Base-by-base conservation (phyloP, 2,113 vertebrate species). In the Micronycteris hirsuta region DNA sequence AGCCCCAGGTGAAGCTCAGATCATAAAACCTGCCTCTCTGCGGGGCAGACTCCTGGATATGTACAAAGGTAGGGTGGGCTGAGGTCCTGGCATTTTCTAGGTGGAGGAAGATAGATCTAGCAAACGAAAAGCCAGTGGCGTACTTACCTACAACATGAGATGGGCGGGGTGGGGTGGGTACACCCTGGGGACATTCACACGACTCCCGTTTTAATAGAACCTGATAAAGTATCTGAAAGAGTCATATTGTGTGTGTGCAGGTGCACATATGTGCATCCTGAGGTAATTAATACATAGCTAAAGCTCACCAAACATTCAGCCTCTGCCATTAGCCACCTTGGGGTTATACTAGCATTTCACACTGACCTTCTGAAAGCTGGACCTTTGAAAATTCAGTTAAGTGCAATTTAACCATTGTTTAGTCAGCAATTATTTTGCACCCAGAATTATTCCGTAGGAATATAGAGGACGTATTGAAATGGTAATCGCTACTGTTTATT, bases 391-490 rank as follows among this genome's bases (percentile, higher is more conserved):
- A 89, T 52, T 43, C 43, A 58, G 20, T 67, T 74, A 95, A 63
- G 15, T 85, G 8, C 38, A 86, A 86, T 78, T 82, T 95, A 96
- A 70, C 20, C 47, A 76, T 28, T 92, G 36, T 90, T 90, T 94
- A 67, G 63, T 93, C 13, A 85, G 74, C n/a, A 83, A 45, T 95
- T 82, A 86, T 47, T 52, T 58, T 17, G 4, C 36, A n/a, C 33
- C 45, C 13, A 56, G 31, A 92, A 70, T 41, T 96, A 31, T 80
- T 92, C 82, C 43, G 20, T 80, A 52, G 52, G 20, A 91, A 71
- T 80, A 45, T 36, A 78, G 58, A 93, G 56, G 41, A 70, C 81
- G n/a, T 84, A 47, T 41, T 67, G 28, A 90, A 95, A 88, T 19
- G 58, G 14, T 76, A 61, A 77, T 84, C 70, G 6, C 87, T 95